Evolutionary conservation across 1,140 invertebrate species (phyloP).

Genomic region (Pachyrhynchus sulphureomaculatus): DNA sequence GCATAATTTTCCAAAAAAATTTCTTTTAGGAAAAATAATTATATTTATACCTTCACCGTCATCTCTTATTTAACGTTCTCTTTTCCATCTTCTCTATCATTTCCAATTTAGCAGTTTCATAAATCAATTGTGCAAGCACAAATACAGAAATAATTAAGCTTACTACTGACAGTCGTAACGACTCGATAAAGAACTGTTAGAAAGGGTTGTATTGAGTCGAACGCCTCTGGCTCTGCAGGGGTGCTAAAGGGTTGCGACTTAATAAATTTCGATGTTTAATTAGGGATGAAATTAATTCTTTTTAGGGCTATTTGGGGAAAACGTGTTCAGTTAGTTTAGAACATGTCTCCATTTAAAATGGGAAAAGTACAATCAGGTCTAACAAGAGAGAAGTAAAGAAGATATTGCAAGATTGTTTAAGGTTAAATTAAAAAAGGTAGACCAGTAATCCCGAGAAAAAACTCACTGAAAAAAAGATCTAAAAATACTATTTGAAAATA

Average conservation of each 20-base stretch:
- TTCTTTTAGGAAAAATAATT: too few relatives aligned
- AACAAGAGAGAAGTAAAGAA: too few relatives aligned
- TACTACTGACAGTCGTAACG: slow-evolving; percentile 41
- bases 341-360: slow-evolving; percentile 16
- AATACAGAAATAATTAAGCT: slow-evolving; percentile 46
- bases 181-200: slow-evolving; percentile 45
- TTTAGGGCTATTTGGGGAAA: slow-evolving; percentile 14
- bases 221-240: slow-evolving; percentile 29
- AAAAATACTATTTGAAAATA: too few relatives aligned
- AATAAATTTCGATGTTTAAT: slow-evolving; percentile 46
- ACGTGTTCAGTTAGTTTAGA: neutral
- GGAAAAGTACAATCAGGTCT: neutral
- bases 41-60: too few relatives aligned
- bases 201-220: slow-evolving; percentile 32
- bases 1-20: too few relatives aligned
- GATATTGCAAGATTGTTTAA: too few relatives aligned
- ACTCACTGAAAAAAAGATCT: too few relatives aligned
- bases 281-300: slow-evolving; percentile 47
- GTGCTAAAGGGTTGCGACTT: slow-evolving; percentile 40
- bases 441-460: too few relatives aligned
- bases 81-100: slow-evolving; percentile 26
- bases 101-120: slow-evolving; percentile 31
- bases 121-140: slow-evolving; percentile 39
- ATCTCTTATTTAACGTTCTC: too few relatives aligned
- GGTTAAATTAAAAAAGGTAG: too few relatives aligned